Conservation (phyloP, 2,113 vertebrate genomes). For the Felis catus region DNA sequence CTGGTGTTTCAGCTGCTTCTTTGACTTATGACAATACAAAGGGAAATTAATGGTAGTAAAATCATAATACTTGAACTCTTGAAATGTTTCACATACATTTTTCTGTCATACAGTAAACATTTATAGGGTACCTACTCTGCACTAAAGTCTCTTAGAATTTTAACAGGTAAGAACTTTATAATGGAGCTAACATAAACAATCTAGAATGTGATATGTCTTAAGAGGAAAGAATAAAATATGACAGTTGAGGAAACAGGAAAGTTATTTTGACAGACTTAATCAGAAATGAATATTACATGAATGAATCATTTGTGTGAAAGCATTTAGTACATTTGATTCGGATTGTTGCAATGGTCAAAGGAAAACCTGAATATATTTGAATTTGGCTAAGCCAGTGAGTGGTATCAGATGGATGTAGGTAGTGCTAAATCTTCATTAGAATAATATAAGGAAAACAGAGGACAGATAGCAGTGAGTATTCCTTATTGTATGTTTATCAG, state of each 20-base stretch:
- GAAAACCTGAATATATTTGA: background rate
- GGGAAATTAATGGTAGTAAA: background rate
- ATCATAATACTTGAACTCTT: background rate
- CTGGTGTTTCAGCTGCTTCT: background rate
- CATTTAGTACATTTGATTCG: background rate
- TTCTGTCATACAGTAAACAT: background rate
- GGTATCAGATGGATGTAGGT: background rate
- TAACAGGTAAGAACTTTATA: background rate
- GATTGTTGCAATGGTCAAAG: conserved; percentile 2
- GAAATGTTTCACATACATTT: background rate
- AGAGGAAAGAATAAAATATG: background rate
- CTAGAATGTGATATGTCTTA: background rate
- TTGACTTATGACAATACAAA: background rate
- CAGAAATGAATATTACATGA: background rate
- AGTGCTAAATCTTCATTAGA: background rate
- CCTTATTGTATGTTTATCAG: background rate
- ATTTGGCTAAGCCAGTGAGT: background rate
- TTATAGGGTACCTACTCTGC: background rate
- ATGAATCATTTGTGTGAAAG: background rate
- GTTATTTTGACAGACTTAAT: background rate
- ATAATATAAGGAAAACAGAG: background rate
- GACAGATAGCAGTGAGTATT: background rate
- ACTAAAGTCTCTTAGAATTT: background rate
- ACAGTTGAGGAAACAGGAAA: background rate
- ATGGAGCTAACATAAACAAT: background rate